Percentiles rank a stretch among this genome's conserved stretches.
Conservation (phyloP, 2,113 vertebrate genomes). For the Burhinus bistriatus region DNA sequence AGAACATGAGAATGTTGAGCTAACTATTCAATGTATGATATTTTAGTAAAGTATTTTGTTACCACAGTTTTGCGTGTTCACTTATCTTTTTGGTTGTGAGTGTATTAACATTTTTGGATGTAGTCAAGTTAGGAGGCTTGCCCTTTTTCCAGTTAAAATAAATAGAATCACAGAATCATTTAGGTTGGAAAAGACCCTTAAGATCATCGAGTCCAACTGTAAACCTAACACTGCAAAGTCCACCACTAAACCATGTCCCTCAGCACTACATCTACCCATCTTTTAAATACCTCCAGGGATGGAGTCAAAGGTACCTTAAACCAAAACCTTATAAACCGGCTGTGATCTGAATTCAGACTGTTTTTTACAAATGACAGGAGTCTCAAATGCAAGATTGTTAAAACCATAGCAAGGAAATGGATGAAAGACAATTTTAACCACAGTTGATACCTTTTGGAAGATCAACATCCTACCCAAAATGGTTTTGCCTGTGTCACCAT, state of each 20-base stretch:
- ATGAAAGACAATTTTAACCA: background rate
- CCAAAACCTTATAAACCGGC: background rate
- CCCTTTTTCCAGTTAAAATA: background rate
- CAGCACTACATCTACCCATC: background rate
- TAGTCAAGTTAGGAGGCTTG: background rate
- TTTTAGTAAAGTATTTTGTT: slow-evolving; percentile 60
- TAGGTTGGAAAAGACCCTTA: background rate
- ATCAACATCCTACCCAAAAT: background rate
- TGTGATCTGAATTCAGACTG: background rate
- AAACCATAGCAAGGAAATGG: background rate
- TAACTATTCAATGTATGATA: background rate
- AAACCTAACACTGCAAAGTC: background rate
- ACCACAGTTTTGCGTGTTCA: background rate
- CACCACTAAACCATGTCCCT: background rate
- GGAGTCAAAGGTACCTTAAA: background rate
- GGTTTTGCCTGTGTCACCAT: background rate
- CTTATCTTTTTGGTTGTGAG: accelerated
- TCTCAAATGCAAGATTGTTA: background rate
- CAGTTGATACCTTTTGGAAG: background rate
- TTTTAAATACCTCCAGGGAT: background rate
- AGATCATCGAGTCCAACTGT: accelerated
- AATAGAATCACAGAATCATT: background rate
- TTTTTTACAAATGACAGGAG: background rate
- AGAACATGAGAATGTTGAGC: background rate
- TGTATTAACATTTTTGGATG: background rate